A percentile compares a stretch with the other conserved stretches of the same genome.
Conservation (phyloP, 2,888 invertebrate genomes). For the Hydroisotoma schaefferi region DNA sequence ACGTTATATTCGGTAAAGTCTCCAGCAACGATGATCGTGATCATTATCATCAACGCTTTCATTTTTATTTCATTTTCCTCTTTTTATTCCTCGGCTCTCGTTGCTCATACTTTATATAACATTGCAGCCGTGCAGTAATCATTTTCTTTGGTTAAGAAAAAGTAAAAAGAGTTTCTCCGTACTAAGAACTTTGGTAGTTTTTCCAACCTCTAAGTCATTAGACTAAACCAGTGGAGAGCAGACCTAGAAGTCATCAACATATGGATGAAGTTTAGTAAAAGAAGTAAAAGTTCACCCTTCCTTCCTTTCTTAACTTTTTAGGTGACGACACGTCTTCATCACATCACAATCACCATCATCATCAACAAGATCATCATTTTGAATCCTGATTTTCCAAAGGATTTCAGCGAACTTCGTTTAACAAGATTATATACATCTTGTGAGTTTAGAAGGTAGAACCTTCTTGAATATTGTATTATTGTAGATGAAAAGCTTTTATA, state of each 20-base stretch:
- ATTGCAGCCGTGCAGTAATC: no score
- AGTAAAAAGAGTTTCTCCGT: no score
- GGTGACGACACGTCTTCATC: background rate
- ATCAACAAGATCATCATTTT: background rate
- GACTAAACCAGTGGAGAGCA: no score
- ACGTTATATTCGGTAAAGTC: background rate
- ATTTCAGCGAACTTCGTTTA: background rate
- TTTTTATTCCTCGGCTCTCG: slow-evolving; percentile 1
- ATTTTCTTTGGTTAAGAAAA: no score
- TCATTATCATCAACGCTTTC: slow-evolving; percentile 18
- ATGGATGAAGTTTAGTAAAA: no score
- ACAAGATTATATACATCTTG: background rate
- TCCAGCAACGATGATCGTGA: slow-evolving; percentile 8
- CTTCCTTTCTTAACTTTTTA: background rate
- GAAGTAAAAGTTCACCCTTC: slow-evolving; percentile 7
- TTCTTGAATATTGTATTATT: no score
- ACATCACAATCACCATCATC: background rate
- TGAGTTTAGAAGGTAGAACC: no score
- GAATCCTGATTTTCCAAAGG: background rate
- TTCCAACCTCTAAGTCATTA: no score
- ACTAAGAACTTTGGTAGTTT: no score
- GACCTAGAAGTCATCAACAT: no score
- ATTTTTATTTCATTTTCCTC: slow-evolving; percentile 14
- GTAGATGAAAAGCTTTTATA: no score
- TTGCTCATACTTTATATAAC: no score